Percentiles rank a stretch among this genome's conserved stretches.
Conservation (phyloP, 2,797 vertebrate genomes). For the Manis pentadactyla region DNA sequence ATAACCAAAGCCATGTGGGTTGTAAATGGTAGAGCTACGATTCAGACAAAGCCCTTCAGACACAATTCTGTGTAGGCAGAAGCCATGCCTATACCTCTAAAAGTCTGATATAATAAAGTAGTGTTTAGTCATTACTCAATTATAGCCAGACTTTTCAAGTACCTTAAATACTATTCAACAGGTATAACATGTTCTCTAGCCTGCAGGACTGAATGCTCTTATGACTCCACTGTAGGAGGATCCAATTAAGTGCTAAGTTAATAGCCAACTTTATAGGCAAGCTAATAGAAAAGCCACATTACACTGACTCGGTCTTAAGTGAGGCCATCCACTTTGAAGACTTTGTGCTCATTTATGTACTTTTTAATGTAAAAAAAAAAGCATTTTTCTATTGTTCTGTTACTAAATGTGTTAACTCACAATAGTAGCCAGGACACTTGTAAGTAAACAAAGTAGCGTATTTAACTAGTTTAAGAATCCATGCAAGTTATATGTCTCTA, state of each 20-base stretch:
- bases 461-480: background rate
- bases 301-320: slow-evolving; percentile 61
- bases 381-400: background rate
- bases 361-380: slow-evolving; percentile 8
- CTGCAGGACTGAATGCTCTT: slow-evolving; percentile 60
- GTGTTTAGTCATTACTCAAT: slow-evolving; percentile 64
- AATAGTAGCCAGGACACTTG: background rate
- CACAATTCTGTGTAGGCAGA: background rate
- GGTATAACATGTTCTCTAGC: slow-evolving; percentile 75
- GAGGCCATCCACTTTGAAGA: slow-evolving; percentile 55
- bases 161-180: slow-evolving; percentile 49
- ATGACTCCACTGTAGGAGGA: slow-evolving; percentile 42
- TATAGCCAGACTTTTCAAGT: slow-evolving; percentile 63
- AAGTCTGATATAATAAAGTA: slow-evolving; percentile 19
- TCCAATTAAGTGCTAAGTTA: slow-evolving; percentile 76
- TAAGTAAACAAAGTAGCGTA: background rate
- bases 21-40: background rate
- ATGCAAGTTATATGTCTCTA: background rate
- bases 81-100: background rate
- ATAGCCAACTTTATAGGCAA: slow-evolving; percentile 78
- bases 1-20: background rate
- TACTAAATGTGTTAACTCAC: slow-evolving; percentile 19
- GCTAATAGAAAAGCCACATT: slow-evolving; percentile 73
- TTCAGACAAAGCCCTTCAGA: background rate
- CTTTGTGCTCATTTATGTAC: slow-evolving; percentile 52